Base-by-base conservation (phyloP, 2,888 invertebrate species). In the Hypomecis punctinalis region DNA sequence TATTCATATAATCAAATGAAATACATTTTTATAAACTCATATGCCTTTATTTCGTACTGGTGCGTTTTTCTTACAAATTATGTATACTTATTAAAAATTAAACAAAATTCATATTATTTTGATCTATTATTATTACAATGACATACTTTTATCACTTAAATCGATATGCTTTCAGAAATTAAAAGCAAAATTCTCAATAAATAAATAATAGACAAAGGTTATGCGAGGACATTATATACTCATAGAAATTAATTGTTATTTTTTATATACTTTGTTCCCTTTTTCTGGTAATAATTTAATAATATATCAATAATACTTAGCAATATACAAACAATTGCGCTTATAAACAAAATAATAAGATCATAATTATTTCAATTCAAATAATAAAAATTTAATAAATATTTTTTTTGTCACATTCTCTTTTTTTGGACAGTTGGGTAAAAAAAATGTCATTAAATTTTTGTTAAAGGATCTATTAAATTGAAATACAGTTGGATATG, bases 1-100 rank as follows among this genome's bases (percentile, higher is more conserved):
- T 39, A 39, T 39, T 42, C 8, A 8, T 7, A n/a, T 33, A 13
- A 8, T 1, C 10, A 46, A 68, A 45, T 35, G n/a, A 55, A 56
- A 63, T 61, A 40, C 61, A 48, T 37, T 77, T 68, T 74, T 89
- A 91, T 89, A 92, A 92, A 92, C 84, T 93, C 90, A 89, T 91
- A 89, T 93, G 91, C 91, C 84, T 93, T 93, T 92, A 93, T 93
- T 92, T 91, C 92, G 87, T 92, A 92, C 90, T 92, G 92, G 92
- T 93, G 92, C 92, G 88, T 89, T 91, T 88, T 84, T 84, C 91
- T 92, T 92, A 92, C 81, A 89, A 85, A 84, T 88, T 87, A 89
- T 63, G 68, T 69, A 68, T 85, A 88, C 86, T 90, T 88, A 91
- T 79, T 84, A 86, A 82, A 89, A 86, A 85, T 86, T 86, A 88